Conservation (phyloP, 2,113 vertebrate species). For the Chamaea fasciata region DNA sequence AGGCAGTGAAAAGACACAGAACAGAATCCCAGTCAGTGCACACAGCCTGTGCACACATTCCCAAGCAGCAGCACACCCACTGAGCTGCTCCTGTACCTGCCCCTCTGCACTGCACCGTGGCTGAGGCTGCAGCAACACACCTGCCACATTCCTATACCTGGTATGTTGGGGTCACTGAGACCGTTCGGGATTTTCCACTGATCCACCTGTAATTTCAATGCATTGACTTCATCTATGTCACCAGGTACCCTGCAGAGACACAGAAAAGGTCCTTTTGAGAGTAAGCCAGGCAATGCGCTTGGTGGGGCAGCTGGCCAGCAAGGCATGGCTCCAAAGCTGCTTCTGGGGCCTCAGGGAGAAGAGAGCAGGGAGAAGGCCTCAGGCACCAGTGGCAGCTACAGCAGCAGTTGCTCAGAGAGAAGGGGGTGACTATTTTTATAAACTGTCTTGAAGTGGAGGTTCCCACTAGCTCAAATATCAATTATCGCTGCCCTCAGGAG, state of each 20-base stretch:
- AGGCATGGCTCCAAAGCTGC: fast-evolving
- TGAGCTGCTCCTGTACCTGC: background rate
- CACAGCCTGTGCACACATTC: background rate
- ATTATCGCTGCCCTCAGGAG: fast-evolving
- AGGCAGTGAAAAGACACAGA: background rate
- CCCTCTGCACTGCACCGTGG: fast-evolving
- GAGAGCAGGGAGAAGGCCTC: background rate
- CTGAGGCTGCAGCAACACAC: background rate
- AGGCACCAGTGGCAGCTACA: background rate
- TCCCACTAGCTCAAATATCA: background rate
- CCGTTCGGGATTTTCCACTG: slow-evolving; percentile 88
- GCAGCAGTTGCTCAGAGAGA: background rate
- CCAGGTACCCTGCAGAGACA: slow-evolving; percentile 80
- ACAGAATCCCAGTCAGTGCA: background rate
- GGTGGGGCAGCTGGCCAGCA: background rate
- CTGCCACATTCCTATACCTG: slow-evolving; percentile 63
- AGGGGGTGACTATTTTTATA: background rate
- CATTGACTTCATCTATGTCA: slow-evolving; percentile 91
- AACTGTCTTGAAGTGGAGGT: background rate
- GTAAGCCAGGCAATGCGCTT: background rate
- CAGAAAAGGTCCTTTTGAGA: background rate
- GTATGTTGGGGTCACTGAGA: slow-evolving; percentile 86
- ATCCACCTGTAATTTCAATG: slow-evolving; percentile 88
- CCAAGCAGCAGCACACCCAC: background rate
- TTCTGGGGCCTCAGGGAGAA: background rate